These are phyloP conservation scores for Danaus melanippus DNA, from an alignment of 1,140 invertebrate species.

Conservation along the genomic window DNA sequence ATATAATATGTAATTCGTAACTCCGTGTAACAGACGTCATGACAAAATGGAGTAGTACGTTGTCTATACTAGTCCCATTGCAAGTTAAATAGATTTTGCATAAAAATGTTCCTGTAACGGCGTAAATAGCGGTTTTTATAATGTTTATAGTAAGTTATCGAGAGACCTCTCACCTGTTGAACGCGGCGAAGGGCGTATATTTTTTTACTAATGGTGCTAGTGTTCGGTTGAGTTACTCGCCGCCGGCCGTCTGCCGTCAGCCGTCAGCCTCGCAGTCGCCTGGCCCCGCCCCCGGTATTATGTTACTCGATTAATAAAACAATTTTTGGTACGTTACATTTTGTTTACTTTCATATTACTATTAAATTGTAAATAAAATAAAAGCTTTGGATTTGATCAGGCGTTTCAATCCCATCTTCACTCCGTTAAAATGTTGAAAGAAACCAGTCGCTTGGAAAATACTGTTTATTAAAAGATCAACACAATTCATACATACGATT, in stretches of 20 bases:
- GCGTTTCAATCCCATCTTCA: conserved; percentile 31
- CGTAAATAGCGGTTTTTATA: conserved; percentile 61
- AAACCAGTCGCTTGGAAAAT: too few species aligned
- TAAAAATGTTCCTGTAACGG: conserved; percentile 68
- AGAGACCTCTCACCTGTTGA: conserved; percentile 11
- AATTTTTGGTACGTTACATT: conserved; percentile 65
- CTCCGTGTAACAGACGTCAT: conserved; percentile 42
- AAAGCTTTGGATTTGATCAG: conserved; percentile 68
- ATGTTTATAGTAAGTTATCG: conserved; percentile 43
- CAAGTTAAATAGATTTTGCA: conserved; percentile 65
- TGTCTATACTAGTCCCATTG: conserved; percentile 66
- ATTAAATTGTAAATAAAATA: conserved; percentile 69
- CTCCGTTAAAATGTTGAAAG: too few species aligned
- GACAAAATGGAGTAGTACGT: conserved; percentile 48
- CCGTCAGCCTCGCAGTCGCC: conserved; percentile 8
- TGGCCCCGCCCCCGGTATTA: conserved; percentile 27
- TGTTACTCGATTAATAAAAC: conserved; percentile 55
- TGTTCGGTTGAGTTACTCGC: conserved; percentile 34
- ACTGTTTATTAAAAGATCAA: too few species aligned
- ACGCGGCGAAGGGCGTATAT: conserved; percentile 32
- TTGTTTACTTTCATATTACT: conserved; percentile 70
- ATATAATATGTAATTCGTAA: conserved; percentile 35
- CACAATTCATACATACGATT: too few species aligned
- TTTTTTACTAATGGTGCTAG: conserved; percentile 70
- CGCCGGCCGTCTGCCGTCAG: too few species aligned